A percentile compares a stretch with the other conserved stretches of the same genome.
Conservation (phyloP, 2,113 vertebrate genomes). For the Gulo gulo region DNA sequence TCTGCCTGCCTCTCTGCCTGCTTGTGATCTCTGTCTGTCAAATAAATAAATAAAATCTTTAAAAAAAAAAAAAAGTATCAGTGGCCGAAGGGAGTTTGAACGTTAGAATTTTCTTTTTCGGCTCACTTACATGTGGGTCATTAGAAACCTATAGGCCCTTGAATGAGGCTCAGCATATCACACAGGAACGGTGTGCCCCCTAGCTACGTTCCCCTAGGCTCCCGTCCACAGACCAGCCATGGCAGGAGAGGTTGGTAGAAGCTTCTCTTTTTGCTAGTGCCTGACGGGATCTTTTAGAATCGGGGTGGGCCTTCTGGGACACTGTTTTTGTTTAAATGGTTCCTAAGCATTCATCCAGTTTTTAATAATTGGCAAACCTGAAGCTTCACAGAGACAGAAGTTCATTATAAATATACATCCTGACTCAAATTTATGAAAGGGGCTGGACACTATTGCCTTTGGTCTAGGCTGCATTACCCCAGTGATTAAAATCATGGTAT, state of each 20-base stretch:
- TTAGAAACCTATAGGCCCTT: not conserved
- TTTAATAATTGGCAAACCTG: not conserved
- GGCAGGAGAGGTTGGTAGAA: not conserved
- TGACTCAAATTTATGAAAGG: no score
- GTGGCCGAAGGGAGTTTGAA: not conserved
- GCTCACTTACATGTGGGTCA: not conserved
- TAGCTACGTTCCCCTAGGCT: not conserved
- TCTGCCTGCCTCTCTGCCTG: no score
- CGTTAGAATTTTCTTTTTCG: not conserved
- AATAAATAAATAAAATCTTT: no score
- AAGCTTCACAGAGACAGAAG: not conserved
- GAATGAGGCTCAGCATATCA: not conserved
- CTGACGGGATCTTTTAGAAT: not conserved
- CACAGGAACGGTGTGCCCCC: no score
- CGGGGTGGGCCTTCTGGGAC: not conserved
- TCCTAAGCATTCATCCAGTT: not conserved
- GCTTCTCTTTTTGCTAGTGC: not conserved
- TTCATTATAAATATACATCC: not conserved
- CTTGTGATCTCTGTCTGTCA: no score
- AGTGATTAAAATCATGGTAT: not conserved
- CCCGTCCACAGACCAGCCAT: not conserved
- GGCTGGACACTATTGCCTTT: not conserved
- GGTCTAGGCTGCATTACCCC: not conserved
- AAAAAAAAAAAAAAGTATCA: not conserved
- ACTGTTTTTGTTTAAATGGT: not conserved